Evolutionary conservation across 2,797 vertebrate genomes (phyloP), one percentile per base, ranked within the genome.

Genomic region (Sebastes minor): DNA sequence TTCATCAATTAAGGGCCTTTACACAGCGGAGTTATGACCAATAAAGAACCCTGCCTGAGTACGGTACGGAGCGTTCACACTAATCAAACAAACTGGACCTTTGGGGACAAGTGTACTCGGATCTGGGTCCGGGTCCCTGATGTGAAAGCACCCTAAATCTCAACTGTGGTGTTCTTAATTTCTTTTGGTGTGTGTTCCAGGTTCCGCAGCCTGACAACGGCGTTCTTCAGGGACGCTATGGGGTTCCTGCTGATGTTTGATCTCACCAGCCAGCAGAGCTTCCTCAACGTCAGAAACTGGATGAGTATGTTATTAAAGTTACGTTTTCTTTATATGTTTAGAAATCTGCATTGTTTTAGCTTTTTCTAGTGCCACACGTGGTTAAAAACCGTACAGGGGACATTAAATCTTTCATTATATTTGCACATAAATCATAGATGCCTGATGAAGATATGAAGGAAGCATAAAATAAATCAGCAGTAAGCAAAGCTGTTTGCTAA

Each of bases 181-280:
- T 46, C 4, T 57, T 20, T 80, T 12, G 42, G 49, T 59, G 8
- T 59, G 9, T 74, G 71, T 42, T 78, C 11, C 90, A 98, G 97
- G 88, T 98, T 99, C 88, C 95, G 98, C 85, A 99, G 98, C 78
- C 96, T 99, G 83, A 99, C 98, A 1, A 98, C 98, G 0, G 97
- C 98, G 0, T 99, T 99, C 90, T 99, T 99, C 95, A 95, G 98
- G 91, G 98, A 99, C 5, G 97, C 98, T 38, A 99, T 99, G 98
- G 98, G 98, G 9, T 99, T 99, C 93, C 92, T 99, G 81, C 93
- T 99, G 71, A 98, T 98, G 98, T 99, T 99, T 65, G 98, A 99
- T 85, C 97, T 99, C 90, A 98, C 97, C 89, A 99, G 97, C 93
- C 98, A 99, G 81, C 97, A 99, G 96, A 99, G 98, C 92, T 99